Conservation (phyloP, 2,797 vertebrate species). For the Lepidocolaptes lacrymiger region DNA sequence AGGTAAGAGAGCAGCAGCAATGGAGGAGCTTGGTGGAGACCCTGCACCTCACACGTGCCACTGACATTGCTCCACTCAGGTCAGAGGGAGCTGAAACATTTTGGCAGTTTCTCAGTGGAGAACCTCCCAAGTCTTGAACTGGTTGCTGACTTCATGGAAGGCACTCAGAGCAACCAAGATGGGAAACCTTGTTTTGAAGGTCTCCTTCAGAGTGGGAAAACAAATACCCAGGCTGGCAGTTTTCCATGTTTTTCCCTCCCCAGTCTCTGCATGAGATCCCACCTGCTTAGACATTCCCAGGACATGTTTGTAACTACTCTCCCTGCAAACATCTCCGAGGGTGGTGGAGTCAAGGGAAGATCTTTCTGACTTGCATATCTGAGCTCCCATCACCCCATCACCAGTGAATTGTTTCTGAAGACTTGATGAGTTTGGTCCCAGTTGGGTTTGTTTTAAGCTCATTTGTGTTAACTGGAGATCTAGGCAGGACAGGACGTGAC, state of each 20-base stretch:
- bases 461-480: not conserved
- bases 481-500: conserved; percentile 52
- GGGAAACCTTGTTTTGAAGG: not conserved
- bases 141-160: not conserved
- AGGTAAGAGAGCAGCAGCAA: not conserved
- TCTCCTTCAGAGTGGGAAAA: not conserved
- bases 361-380: not conserved
- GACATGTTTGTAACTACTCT: not conserved
- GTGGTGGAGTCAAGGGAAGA: not conserved
- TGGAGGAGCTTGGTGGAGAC: not conserved
- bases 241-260: not conserved
- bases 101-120: not conserved
- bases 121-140: not conserved
- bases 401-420: not conserved
- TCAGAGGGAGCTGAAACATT: not conserved
- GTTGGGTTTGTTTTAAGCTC: not conserved
- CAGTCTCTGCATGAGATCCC: accelerated
- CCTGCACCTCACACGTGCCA: not conserved
- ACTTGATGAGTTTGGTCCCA: not conserved
- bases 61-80: not conserved
- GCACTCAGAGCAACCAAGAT: not conserved
- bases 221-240: not conserved
- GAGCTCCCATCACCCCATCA: not conserved
- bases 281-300: not conserved
- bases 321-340: not conserved